Evolutionary conservation across 2,797 vertebrate species (phyloP).

Genomic region (Saxicola maurus): DNA sequence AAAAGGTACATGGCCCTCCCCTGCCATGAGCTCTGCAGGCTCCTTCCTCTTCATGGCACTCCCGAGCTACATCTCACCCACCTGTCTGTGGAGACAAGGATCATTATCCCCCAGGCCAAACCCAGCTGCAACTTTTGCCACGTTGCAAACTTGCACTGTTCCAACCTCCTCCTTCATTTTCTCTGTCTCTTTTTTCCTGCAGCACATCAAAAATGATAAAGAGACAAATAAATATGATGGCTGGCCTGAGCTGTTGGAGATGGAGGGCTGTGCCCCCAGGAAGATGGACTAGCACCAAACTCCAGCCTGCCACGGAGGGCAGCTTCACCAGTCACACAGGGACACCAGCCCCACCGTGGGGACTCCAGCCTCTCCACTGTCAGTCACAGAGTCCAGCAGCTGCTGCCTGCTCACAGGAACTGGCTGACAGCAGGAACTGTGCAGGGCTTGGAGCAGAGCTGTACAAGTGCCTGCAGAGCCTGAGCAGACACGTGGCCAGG

Average conservation of each 20-base stretch:
- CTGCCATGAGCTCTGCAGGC: background rate
- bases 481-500: background rate
- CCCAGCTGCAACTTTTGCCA: background rate
- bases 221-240: constrained; percentile 76
- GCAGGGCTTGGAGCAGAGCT: background rate
- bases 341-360: background rate
- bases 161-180: background rate
- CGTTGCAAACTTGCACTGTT: background rate
- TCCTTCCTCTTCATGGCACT: background rate
- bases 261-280: constrained; percentile 81
- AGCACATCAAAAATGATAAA: constrained; percentile 71
- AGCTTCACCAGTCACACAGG: background rate
- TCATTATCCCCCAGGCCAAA: rapidly evolving
- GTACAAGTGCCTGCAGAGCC: background rate
- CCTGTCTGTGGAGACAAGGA: background rate
- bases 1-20: constrained; percentile 76
- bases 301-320: background rate
- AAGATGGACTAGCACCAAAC: constrained; percentile 48
- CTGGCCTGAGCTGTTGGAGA: constrained; percentile 81
- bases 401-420: background rate
- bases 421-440: background rate
- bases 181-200: background rate
- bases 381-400: background rate
- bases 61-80: background rate
- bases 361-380: background rate